Conservation (phyloP, 2,113 vertebrate genomes). For the Kobus ellipsiprymnus region DNA sequence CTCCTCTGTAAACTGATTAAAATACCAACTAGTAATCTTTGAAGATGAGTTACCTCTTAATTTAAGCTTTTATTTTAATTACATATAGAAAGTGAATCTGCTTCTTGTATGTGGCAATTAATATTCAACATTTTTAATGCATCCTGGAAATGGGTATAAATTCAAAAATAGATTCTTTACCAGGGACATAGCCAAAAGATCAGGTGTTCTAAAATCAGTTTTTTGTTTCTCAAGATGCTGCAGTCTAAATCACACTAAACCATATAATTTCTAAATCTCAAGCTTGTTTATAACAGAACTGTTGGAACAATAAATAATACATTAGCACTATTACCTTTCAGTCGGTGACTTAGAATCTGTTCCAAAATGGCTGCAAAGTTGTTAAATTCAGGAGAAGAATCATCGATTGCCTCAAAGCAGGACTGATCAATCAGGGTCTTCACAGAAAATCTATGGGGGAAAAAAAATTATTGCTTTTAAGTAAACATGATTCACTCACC, state of each 20-base stretch:
- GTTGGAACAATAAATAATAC: neutral
- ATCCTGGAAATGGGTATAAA: neutral
- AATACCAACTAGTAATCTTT: neutral
- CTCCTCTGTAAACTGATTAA: constrained; percentile 4
- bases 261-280: neutral
- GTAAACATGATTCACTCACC: neutral
- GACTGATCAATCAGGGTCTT: constrained; percentile 99
- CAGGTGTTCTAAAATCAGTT: neutral
- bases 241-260: neutral
- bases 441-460: constrained; percentile 90
- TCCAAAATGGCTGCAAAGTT: constrained; percentile 98
- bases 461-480: neutral
- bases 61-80: constrained; percentile 19
- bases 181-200: neutral
- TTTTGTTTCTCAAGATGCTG: neutral
- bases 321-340: constrained; percentile 88
- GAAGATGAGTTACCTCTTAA: neutral
- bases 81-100: neutral
- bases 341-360: constrained; percentile 94
- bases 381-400: constrained; percentile 93
- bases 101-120: neutral
- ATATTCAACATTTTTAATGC: neutral
- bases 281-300: neutral
- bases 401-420: constrained; percentile 97
- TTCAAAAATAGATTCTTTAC: neutral